Conservation (phyloP, 2,888 invertebrate species). For the Antitype chi region DNA sequence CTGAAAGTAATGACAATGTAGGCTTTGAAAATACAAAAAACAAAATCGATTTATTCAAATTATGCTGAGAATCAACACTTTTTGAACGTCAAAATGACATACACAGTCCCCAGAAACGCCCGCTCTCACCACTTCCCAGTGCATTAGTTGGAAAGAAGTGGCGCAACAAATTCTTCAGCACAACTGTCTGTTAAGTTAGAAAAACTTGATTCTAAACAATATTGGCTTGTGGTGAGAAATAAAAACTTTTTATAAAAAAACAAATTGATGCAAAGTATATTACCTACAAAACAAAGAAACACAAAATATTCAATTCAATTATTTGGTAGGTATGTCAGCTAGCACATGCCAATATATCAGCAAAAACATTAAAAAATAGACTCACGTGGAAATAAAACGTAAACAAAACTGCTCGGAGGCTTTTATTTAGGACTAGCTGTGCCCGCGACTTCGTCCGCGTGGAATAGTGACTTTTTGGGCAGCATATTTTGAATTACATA, state of each 20-base stretch:
- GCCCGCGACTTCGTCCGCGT: no score
- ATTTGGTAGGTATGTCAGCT: background rate
- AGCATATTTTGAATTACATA: no score
- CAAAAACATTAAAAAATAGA: background rate
- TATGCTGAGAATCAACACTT: background rate
- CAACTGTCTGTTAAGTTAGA: background rate
- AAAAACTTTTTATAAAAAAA: no score
- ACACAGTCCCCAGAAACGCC: background rate
- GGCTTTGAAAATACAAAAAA: background rate
- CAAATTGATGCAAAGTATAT: background rate
- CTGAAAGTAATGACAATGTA: constrained; percentile 68
- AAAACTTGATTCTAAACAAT: background rate
- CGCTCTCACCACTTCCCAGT: background rate
- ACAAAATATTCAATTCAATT: background rate
- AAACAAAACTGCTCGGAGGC: no score
- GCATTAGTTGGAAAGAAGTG: background rate
- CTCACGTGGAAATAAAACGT: background rate
- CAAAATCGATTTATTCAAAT: background rate
- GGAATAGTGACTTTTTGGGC: no score
- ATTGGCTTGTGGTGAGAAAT: background rate
- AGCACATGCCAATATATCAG: background rate
- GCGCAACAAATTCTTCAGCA: background rate
- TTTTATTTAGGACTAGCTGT: no score
- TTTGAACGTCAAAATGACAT: background rate
- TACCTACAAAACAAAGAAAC: background rate